These are phyloP conservation scores for Drosophila bocki DNA, from an alignment of 1,140 invertebrate genomes.

Conservation along the genomic window DNA sequence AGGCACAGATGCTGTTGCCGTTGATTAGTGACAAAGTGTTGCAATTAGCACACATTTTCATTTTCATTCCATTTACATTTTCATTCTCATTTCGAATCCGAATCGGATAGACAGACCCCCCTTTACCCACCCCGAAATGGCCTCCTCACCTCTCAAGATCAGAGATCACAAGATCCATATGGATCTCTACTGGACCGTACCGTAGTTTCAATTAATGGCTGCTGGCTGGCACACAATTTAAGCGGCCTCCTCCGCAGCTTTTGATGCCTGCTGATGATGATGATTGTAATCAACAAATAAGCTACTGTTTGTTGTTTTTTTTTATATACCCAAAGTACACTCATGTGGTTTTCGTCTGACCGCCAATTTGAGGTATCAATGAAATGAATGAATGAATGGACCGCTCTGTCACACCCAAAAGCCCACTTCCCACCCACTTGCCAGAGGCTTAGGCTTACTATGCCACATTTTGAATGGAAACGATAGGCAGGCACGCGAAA, in stretches of 20 bases:
- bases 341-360: slow-evolving; percentile 36
- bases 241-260: slow-evolving; percentile 45
- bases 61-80: slow-evolving; percentile 22
- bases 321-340: background rate
- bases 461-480: slow-evolving; percentile 40
- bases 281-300: slow-evolving; percentile 53
- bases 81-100: slow-evolving; percentile 1
- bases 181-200: slow-evolving; percentile 28
- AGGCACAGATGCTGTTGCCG: slow-evolving; percentile 46
- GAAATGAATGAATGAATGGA: slow-evolving; percentile 53
- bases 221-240: slow-evolving; percentile 34
- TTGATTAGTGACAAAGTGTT: slow-evolving; percentile 64
- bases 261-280: slow-evolving; percentile 34
- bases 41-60: slow-evolving; percentile 67
- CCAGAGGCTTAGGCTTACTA: background rate
- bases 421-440: slow-evolving; percentile 8
- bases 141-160: slow-evolving; percentile 40
- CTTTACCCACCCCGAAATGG: background rate
- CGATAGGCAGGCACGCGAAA: slow-evolving; percentile 35
- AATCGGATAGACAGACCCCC: background rate
- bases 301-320: slow-evolving; percentile 7
- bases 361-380: slow-evolving; percentile 67
- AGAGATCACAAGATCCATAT: slow-evolving; percentile 49
- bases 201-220: slow-evolving; percentile 47
- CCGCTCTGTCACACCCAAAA: slow-evolving; percentile 38